Percentiles rank a stretch among this genome's conserved stretches.
Conservation (phyloP, 1,140 invertebrate species). For the Cardiocondyla obscurior region DNA sequence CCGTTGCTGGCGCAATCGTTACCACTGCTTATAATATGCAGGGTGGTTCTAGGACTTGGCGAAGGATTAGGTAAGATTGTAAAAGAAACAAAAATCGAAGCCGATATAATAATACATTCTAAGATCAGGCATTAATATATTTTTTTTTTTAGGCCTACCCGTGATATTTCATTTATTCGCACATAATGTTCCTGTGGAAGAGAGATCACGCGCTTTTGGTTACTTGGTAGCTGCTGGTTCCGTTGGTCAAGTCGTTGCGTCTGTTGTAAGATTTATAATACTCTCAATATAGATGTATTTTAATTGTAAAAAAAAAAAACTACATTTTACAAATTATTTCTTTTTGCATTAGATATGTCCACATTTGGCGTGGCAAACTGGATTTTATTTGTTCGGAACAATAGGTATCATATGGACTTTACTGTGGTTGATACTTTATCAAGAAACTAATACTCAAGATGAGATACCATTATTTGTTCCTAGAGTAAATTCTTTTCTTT, state of each 20-base stretch:
- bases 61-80: slow-evolving; percentile 88
- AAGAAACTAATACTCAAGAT: slow-evolving; percentile 85
- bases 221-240: slow-evolving; percentile 91
- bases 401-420: slow-evolving; percentile 89
- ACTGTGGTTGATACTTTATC: slow-evolving; percentile 88
- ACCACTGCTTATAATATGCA: slow-evolving; percentile 86
- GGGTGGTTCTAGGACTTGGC: slow-evolving; percentile 89
- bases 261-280: slow-evolving; percentile 85
- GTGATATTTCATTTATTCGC: slow-evolving; percentile 93
- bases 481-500: slow-evolving; percentile 83
- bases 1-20: slow-evolving; percentile 88
- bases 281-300: neutral
- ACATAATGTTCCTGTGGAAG: slow-evolving; percentile 89
- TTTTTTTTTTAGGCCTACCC: slow-evolving; percentile 86
- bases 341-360: slow-evolving; percentile 84
- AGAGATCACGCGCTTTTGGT: slow-evolving; percentile 90
- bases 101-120: neutral
- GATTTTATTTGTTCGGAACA: slow-evolving; percentile 90
- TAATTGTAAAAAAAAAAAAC: neutral
- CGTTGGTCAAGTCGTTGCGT: slow-evolving; percentile 91
- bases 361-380: slow-evolving; percentile 88
- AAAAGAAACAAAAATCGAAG: neutral
- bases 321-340: neutral
- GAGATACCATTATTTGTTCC: slow-evolving; percentile 88
- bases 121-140: neutral